A percentile compares a stretch with the other conserved stretches of the same genome.
These are phyloP conservation scores for Microctonus aethiopoides DNA, from an alignment of 2,888 invertebrate species.

Conservation along the genomic window DNA sequence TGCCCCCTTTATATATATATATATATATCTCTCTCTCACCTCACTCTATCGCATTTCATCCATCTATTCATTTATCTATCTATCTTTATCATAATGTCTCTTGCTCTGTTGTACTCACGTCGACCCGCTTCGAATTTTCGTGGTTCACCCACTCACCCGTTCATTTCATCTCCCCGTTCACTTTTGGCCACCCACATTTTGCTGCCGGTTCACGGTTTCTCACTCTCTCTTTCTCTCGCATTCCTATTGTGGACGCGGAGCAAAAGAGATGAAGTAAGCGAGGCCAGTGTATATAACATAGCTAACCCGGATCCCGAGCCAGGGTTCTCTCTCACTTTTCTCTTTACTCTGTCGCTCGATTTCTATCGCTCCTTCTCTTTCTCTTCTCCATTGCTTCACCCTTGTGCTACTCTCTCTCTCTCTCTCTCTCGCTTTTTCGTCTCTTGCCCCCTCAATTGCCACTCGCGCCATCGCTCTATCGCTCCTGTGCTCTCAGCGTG, in stretches of 20 bases:
- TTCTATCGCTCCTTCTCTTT: background rate
- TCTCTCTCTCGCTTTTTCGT: background rate
- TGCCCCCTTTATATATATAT: constrained; percentile 15
- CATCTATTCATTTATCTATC: background rate
- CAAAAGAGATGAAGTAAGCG: constrained; percentile 29
- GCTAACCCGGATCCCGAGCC: constrained; percentile 28
- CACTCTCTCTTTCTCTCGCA: constrained; percentile 4
- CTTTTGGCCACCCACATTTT: constrained; percentile 33
- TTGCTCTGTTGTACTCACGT: background rate
- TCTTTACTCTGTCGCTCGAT: background rate
- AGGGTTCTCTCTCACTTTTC: background rate
- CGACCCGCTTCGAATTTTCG: constrained; percentile 29
- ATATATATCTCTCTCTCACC: constrained; percentile 5
- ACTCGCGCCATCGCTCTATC: constrained; percentile 1
- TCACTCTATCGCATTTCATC: background rate
- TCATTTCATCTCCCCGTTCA: constrained; percentile 42
- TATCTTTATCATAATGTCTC: background rate
- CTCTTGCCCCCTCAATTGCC: background rate
- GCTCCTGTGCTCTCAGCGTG: constrained; percentile 3
- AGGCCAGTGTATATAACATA: constrained; percentile 12
- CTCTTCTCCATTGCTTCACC: background rate
- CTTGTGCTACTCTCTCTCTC: background rate
- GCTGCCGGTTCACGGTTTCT: background rate
- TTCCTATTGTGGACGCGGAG: constrained; percentile 16
- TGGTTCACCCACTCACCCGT: background rate